phyloP scores from a whole-genome alignment of 2,797 vertebrate genomes.

The Myripristis jacobus region DNA sequence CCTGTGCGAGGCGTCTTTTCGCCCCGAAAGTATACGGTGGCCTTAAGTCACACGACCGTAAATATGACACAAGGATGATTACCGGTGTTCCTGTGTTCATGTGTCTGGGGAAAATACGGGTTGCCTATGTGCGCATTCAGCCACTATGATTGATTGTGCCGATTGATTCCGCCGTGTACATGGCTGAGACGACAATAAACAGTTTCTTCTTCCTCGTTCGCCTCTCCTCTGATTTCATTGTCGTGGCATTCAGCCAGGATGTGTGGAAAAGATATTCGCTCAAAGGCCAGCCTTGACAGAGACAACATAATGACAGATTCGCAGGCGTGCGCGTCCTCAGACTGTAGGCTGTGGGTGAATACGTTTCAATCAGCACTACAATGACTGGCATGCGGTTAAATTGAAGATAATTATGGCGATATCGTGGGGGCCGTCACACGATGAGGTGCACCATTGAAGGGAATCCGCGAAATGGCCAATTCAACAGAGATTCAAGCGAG shows the following conservation, averaged over 20 bases:
- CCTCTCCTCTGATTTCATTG: too few relatives aligned
- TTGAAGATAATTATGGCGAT: constrained; percentile 15
- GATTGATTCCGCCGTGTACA: too few relatives aligned
- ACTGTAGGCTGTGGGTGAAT: constrained; percentile 1
- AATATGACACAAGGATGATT: too few relatives aligned
- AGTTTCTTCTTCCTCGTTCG: too few relatives aligned
- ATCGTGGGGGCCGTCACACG: constrained; percentile 12
- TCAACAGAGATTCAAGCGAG: background rate
- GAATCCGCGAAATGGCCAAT: constrained; percentile 24
- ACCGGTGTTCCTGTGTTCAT: too few relatives aligned
- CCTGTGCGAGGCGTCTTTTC: too few relatives aligned
- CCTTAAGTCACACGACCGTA: too few relatives aligned
- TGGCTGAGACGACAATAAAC: too few relatives aligned
- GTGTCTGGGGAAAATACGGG: too few relatives aligned
- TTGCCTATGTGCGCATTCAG: too few relatives aligned
- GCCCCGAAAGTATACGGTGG: too few relatives aligned
- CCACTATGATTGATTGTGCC: too few relatives aligned
- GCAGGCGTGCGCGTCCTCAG: background rate
- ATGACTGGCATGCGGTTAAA: constrained; percentile 6
- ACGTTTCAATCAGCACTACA: constrained; percentile 14
- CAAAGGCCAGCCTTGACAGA: constrained; percentile 24
- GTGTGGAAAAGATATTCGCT: constrained; percentile 11
- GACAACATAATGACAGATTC: constrained; percentile 18
- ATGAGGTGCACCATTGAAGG: constrained; percentile 3
- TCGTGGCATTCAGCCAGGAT: background rate